These are phyloP conservation scores for Burhinus bistriatus DNA, from an alignment of 2,113 vertebrate genomes.

Conservation along the genomic window DNA sequence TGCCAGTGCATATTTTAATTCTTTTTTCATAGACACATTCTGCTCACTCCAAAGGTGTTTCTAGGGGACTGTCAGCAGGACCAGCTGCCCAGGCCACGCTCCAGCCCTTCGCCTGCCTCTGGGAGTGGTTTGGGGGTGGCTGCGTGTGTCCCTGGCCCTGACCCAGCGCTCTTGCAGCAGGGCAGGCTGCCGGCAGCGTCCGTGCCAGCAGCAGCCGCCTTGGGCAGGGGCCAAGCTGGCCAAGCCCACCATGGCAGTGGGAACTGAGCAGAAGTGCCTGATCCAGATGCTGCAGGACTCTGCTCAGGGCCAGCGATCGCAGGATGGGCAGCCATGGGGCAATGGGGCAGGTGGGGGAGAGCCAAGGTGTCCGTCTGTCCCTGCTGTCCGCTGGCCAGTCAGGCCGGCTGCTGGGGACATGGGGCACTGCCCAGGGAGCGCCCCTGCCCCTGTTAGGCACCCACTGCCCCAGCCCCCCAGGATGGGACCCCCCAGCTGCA, in stretches of 20 bases:
- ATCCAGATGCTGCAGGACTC: background rate
- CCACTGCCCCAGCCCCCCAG: accelerated
- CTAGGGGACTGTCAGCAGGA: background rate
- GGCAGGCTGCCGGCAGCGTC: background rate
- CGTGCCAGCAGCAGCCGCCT: background rate
- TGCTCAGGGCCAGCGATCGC: accelerated
- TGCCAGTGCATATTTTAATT: accelerated
- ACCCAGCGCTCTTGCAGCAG: background rate
- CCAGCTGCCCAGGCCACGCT: accelerated
- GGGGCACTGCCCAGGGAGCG: background rate
- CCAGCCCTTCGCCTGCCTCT: background rate
- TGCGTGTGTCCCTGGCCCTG: accelerated
- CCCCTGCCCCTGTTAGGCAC: background rate
- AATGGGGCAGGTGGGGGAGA: background rate
- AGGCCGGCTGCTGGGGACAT: background rate
- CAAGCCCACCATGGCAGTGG: background rate
- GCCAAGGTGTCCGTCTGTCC: background rate
- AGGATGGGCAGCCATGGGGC: background rate
- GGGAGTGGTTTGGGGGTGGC: background rate
- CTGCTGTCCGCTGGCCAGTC: background rate
- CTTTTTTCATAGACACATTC: background rate
- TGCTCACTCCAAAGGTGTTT: background rate
- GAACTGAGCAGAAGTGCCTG: no score
- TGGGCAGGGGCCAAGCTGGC: background rate
- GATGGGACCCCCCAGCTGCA: background rate